phyloP scores from a whole-genome alignment of 2,797 vertebrate genomes.

The Sphenodon punctatus region DNA sequence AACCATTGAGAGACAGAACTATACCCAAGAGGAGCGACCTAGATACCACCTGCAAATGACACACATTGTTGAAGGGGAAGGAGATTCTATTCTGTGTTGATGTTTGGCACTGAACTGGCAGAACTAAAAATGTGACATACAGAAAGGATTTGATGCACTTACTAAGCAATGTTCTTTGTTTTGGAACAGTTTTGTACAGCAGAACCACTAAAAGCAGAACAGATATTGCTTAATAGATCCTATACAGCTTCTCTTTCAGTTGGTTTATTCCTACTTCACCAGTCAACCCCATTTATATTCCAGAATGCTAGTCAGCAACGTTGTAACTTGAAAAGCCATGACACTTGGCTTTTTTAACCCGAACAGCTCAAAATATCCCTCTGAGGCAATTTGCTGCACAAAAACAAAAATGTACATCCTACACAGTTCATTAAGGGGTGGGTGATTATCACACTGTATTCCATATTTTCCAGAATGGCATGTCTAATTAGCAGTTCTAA shows the following conservation, averaged over 20 bases:
- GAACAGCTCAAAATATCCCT: not conserved
- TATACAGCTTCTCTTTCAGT: not conserved
- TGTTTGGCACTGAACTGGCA: conserved; percentile 29
- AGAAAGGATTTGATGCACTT: not conserved
- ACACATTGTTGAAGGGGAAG: conserved; percentile 38
- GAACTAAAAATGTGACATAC: not conserved
- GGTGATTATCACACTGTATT: conserved; percentile 15
- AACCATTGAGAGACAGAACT: conserved; percentile 28
- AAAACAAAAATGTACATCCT: not conserved
- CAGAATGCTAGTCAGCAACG: not conserved
- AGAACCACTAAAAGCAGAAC: not conserved
- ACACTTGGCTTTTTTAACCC: conserved; percentile 29
- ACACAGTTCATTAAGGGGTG: conserved; percentile 10
- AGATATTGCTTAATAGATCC: not conserved
- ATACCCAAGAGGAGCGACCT: conserved; percentile 34
- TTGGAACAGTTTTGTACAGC: not conserved
- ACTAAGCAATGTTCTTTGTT: not conserved
- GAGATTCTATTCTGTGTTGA: conserved; percentile 15
- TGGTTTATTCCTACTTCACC: not conserved
- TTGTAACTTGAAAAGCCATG: not conserved
- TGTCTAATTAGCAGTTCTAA: conserved; percentile 36
- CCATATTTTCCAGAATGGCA: conserved; percentile 3
- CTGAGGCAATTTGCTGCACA: conserved; percentile 17
- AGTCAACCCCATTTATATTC: not conserved
- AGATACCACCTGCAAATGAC: conserved; percentile 36